These are phyloP conservation scores for Aplochiton taeniatus DNA, from an alignment of 2,797 vertebrate species.

Conservation along the genomic window DNA sequence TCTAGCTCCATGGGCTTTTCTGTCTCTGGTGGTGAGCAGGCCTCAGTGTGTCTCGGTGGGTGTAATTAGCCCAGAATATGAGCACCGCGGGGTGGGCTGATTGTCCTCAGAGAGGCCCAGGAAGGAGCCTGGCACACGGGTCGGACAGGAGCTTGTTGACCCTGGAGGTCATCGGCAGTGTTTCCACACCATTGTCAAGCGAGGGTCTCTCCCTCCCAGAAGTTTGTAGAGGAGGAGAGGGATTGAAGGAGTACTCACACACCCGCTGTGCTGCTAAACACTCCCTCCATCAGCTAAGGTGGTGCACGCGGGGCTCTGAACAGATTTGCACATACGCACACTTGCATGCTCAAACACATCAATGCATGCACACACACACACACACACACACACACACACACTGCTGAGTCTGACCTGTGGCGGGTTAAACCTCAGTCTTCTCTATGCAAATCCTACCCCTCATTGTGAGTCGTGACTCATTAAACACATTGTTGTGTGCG, in stretches of 20 bases:
- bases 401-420: slow-evolving; percentile 48
- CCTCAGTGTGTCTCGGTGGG: too few species aligned
- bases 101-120: slow-evolving; percentile 39
- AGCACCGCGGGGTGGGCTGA: slow-evolving; percentile 52
- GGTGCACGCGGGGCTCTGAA: too few species aligned
- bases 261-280: slow-evolving; percentile 11
- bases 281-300: not conserved
- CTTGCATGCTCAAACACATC: slow-evolving; percentile 12
- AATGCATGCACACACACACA: slow-evolving; percentile 7
- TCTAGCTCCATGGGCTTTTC: too few species aligned
- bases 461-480: slow-evolving; percentile 57
- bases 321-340: slow-evolving; percentile 4
- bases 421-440: slow-evolving; percentile 68
- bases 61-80: slow-evolving; percentile 46
- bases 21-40: not conserved
- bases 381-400: slow-evolving; percentile 12
- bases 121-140: too few species aligned
- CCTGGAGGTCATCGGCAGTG: too few species aligned
- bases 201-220: not conserved
- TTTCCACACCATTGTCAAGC: not conserved
- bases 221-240: not conserved
- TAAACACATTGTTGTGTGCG: slow-evolving; percentile 28
- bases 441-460: slow-evolving; percentile 43
- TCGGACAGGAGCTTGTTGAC: too few species aligned
- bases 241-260: not conserved